Base-by-base conservation (phyloP, 2,888 invertebrate genomes). In the Epistrophe eligans region DNA sequence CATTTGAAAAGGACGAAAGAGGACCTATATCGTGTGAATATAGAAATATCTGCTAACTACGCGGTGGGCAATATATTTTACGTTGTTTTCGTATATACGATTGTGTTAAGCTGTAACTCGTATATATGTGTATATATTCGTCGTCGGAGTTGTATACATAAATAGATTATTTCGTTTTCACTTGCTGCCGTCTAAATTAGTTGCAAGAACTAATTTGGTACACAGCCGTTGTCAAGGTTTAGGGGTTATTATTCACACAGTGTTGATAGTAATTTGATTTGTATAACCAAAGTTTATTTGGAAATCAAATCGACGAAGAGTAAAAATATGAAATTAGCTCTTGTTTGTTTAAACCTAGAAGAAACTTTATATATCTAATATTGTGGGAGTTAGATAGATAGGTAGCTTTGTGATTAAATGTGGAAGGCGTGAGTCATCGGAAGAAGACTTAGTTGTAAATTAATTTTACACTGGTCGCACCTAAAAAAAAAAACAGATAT, bases 111-210 rank as follows among this genome's bases (percentile, higher is more conserved):
- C 40, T 60, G 60, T 43, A 45, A 24, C 43, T 28, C 45, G 45
- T 64, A 32, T 17, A 17, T 8, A 7, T 10, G 5, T 28, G 7
- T 32, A 32, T 32, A 32, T 5, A 28, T n/a, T n/a, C n/a, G n/a
- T n/a, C n/a, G n/a, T 32, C 4, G 8, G 35, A 35, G 35, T 35
- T 35, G 35, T 35, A 35, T 35, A 32, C n/a, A n/a, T 32, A 62
- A 62, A 43, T 62, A 43, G 24, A 62, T 62, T 62, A 62, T 62
- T 62, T 40, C 62, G 24, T 15, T 62, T 62, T 62, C 62, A 62
- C 62, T 40, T 62, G 62, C 62, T 24, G 24, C 24, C 24, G 7
- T 40, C 62, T 40, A 24, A 62, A 62, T 62, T 62, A 62, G 62
- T 62, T 24, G 24, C 40, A 43, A 62, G 40, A 62, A 62, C 58